phyloP scores from a whole-genome alignment of 2,797 vertebrate species.

The Lepilemur ruficaudatus region DNA sequence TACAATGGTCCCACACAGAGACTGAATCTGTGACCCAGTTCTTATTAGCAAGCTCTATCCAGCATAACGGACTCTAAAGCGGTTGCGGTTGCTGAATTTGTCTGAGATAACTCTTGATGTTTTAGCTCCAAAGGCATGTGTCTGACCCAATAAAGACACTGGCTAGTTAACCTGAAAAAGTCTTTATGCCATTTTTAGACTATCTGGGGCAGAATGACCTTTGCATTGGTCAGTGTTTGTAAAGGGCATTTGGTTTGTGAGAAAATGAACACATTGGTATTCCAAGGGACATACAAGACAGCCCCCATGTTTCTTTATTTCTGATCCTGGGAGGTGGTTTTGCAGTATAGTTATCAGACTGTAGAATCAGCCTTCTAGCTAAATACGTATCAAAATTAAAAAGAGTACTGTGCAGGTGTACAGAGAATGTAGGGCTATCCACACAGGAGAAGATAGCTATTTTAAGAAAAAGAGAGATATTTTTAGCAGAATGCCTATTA shows the following conservation, averaged over 20 bases:
- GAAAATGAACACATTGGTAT: not conserved
- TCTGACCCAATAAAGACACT: constrained; percentile 42
- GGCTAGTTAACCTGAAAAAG: constrained; percentile 38
- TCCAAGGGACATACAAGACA: not conserved
- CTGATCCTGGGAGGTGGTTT: not conserved
- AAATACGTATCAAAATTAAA: not conserved
- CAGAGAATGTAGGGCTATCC: not conserved
- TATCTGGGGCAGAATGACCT: constrained; percentile 43
- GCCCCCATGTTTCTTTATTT: not conserved
- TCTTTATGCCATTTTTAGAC: constrained; percentile 62
- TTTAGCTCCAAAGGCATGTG: constrained; percentile 13
- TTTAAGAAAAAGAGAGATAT: not conserved
- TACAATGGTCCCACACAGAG: not conserved
- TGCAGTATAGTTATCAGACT: not conserved
- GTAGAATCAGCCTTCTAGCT: not conserved
- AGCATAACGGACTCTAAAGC: not conserved
- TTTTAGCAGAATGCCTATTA: constrained; percentile 3
- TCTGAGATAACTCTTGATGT: constrained; percentile 19
- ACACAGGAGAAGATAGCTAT: not conserved
- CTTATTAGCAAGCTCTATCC: not conserved
- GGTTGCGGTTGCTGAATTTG: not conserved
- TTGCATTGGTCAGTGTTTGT: constrained; percentile 41
- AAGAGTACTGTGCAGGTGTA: not conserved
- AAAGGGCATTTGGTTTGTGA: constrained; percentile 50
- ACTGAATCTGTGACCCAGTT: not conserved